Evolutionary conservation across 2,113 vertebrate species (phyloP), one percentile per base, ranked within the genome.

Genomic region (Sinocyclocheilus grahami): DNA sequence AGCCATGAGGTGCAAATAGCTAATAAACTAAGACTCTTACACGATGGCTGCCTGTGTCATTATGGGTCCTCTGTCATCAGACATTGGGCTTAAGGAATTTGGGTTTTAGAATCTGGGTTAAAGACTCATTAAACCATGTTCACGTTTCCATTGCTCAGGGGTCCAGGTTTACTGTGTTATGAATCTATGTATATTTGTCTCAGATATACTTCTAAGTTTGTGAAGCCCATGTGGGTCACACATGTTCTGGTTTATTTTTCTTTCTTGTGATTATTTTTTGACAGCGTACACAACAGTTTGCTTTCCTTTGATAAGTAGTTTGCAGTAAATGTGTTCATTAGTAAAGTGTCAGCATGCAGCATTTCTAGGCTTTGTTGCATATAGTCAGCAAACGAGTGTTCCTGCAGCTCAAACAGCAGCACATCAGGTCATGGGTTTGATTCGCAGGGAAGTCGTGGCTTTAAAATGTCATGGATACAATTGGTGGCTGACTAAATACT

Each of bases 61-160:
- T 72, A n/a, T 22, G 69, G 33, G 12, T 46, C 4, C 71, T 74
- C 20, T 46, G 20, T 51, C 39, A 74, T 74, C 39, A 42, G 71
- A 46, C 72, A 75, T 8, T 75, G 39, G 22, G 39, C 39, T 75
- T 75, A 75, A 75, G 20, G 72, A 75, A 75, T 48, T 12, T 75
- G 72, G 39, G 39, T 75, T 75, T 75, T 12, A 48, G 72, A 75
- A 48, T 14, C 72, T 48, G 22, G 72, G 72, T 75, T 75, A 75
- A 75, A 48, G 72, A 75, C 72, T 48, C 72, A 48, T 75, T 75
- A 75, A 75, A 46, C 72, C 39, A 48, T 14, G 14, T 75, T 48
- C 39, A 75, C 72, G 13, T 48, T 7, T 48, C 22, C 71, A 74
- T 46, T 46, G 37, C 71, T 74, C 71, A 46, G 20, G 71, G 71